Evolutionary conservation across 2,888 invertebrate genomes (phyloP), one percentile per base, ranked within the genome.

Genomic region (Epinotia demarniana): DNA sequence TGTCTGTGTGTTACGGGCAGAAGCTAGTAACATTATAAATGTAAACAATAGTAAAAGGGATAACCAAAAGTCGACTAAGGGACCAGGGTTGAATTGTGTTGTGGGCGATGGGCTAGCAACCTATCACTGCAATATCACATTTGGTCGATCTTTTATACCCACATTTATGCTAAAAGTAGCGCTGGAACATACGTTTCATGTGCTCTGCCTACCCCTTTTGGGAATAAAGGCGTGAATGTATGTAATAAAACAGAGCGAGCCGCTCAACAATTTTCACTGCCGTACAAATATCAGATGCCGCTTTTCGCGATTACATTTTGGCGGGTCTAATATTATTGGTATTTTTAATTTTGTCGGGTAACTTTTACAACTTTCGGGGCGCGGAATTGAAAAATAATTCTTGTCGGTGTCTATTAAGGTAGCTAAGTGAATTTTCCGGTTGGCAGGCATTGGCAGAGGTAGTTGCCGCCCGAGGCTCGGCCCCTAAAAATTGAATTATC

Each of bases 401-500:
- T 68, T 60, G 77, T 77, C 76, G 78, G 73, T 73, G 77, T 76
- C 78, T 78, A 81, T 81, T 80, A 80, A 80, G 79, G 80, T 79
- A 79, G 77, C 78, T 77, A 78, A 82, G 80, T 80, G 80, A 79
- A 81, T 83, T 81, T 81, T 81, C 82, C 78, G 81, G 80, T 78
- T 79, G 78, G 79, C 76, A 82, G 80, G 80, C 77, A 79, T 76
- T 79, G 77, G 77, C 64, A 73, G 79, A 78, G 78, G 80, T 80
- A 79, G 80, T 76, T 81, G 78, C 89, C 84, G 53, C 53, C 53
- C 49, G n/a, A 78, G 83, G 80, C 79, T 89, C 83, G 82, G 89
- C 91, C 89, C 80, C 89, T 88, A 88, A 89, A 90, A 92, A 92
- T 90, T 87, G 88, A 89, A 87, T 92, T 91, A 92, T 84, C 86